Conservation (phyloP, 2,113 vertebrate genomes). For the Seriola rivoliana region DNA sequence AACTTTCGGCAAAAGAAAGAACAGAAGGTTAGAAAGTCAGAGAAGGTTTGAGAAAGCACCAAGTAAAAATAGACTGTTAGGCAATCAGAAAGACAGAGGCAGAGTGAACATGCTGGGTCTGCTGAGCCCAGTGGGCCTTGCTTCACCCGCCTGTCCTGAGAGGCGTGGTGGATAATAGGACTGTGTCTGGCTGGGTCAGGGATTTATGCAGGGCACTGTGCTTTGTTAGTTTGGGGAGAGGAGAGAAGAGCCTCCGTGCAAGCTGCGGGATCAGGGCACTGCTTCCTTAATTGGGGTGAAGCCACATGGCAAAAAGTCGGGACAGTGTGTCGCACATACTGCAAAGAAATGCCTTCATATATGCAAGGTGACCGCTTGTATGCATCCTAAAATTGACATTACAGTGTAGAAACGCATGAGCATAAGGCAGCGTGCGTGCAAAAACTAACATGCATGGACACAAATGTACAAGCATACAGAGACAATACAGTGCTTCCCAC, state of each 20-base stretch:
- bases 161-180: neutral
- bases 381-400: neutral
- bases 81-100: conserved; percentile 2
- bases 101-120: neutral
- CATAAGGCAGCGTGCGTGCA: neutral
- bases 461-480: neutral
- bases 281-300: conserved; percentile 44
- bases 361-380: neutral
- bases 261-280: conserved; percentile 12
- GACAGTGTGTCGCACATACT: neutral
- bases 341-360: neutral
- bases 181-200: neutral
- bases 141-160: neutral
- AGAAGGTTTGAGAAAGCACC: neutral
- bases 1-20: neutral
- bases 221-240: conserved; percentile 25
- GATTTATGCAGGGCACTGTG: conserved; percentile 15
- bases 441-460: conserved; percentile 8
- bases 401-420: neutral
- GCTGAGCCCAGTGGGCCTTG: conserved; percentile 18
- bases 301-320: neutral
- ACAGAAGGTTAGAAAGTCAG: neutral
- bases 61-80: conserved; percentile 19
- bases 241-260: conserved; percentile 1
- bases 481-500: neutral